These are phyloP conservation scores for Zaprionus bogoriensis DNA, from an alignment of 2,888 invertebrate species.

Conservation along the genomic window DNA sequence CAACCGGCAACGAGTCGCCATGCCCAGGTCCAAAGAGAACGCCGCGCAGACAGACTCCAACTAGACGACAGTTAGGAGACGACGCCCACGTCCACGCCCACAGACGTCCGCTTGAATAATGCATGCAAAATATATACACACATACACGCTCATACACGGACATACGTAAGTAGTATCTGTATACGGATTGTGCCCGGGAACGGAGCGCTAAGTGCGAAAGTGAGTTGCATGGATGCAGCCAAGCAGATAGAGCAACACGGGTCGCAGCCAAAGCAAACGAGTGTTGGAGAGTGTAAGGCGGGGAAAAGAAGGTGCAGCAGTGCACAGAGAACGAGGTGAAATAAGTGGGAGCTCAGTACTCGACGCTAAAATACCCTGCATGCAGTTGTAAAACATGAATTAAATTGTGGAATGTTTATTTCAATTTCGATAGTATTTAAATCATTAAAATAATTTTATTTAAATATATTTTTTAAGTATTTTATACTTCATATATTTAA, in stretches of 20 bases:
- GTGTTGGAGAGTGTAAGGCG: conserved; percentile 6
- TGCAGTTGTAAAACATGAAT: background rate
- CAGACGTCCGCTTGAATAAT: conserved; percentile 59
- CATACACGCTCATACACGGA: conserved; percentile 1
- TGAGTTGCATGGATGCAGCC: conserved; percentile 73
- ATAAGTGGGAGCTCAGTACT: background rate
- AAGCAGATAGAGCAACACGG: conserved; percentile 71
- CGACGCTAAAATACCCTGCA: background rate
- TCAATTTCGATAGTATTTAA: too few species aligned
- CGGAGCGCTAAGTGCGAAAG: conserved; percentile 66
- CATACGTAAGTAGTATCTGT: conserved; percentile 1
- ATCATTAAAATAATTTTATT: too few species aligned
- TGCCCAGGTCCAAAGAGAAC: conserved; percentile 38
- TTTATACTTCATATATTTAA: too few species aligned
- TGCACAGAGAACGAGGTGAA: background rate
- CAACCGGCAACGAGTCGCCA: conserved; percentile 58
- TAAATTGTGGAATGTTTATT: too few species aligned
- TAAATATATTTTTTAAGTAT: too few species aligned
- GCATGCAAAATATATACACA: conserved; percentile 45
- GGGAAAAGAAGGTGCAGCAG: background rate
- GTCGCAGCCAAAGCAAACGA: conserved; percentile 57
- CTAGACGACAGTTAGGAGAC: conserved; percentile 52
- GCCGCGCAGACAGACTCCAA: conserved; percentile 39
- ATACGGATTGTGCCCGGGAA: background rate
- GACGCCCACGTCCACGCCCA: conserved; percentile 35